Evolutionary conservation across 2,113 vertebrate species (phyloP).

Genomic region (Pitta sordida): DNA sequence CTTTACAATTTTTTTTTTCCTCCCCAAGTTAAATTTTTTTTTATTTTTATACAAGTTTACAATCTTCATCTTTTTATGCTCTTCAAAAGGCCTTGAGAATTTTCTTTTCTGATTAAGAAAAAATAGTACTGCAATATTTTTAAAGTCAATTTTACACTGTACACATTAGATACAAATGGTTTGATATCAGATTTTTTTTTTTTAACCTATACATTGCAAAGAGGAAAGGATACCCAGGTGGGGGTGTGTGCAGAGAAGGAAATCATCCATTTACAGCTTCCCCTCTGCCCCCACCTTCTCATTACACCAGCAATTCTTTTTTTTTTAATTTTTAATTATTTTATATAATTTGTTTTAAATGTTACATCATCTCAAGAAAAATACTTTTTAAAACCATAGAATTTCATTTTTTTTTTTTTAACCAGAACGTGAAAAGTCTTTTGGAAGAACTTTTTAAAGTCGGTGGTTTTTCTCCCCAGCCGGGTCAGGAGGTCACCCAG

Average conservation of each 20-base stretch:
- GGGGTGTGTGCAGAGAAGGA: conserved; percentile 67
- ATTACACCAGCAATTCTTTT: conserved; percentile 55
- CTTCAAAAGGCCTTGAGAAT: conserved; percentile 86
- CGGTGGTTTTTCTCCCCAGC: conserved; percentile 58
- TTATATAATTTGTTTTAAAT: conserved; percentile 80
- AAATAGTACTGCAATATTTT: conserved; percentile 95
- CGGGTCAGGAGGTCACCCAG: conserved; percentile 15
- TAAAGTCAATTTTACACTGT: conserved; percentile 93
- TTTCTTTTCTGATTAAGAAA: conserved; percentile 94
- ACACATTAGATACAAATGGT: conserved; percentile 86
- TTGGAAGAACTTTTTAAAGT: conserved; percentile 78
- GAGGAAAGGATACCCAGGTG: conserved; percentile 61
- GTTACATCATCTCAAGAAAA: conserved; percentile 82
- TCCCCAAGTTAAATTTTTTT: conserved; percentile 75
- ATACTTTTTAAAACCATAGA: conserved; percentile 81
- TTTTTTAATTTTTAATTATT: conserved; percentile 49
- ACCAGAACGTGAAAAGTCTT: conserved; percentile 76
- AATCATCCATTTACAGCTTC: conserved; percentile 68
- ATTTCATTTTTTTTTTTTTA: conserved; percentile 68
- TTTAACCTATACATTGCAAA: conserved; percentile 84
- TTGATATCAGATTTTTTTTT: conserved; percentile 79
- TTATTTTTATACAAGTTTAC: conserved; percentile 84
- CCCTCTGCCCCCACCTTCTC: conserved; percentile 69
- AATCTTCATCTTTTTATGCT: conserved; percentile 83
- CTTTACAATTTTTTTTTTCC: conserved; percentile 81